Evolutionary conservation across 2,113 vertebrate genomes (phyloP), one percentile per base, ranked within the genome.

Genomic region (Boleophthalmus pectinirostris): DNA sequence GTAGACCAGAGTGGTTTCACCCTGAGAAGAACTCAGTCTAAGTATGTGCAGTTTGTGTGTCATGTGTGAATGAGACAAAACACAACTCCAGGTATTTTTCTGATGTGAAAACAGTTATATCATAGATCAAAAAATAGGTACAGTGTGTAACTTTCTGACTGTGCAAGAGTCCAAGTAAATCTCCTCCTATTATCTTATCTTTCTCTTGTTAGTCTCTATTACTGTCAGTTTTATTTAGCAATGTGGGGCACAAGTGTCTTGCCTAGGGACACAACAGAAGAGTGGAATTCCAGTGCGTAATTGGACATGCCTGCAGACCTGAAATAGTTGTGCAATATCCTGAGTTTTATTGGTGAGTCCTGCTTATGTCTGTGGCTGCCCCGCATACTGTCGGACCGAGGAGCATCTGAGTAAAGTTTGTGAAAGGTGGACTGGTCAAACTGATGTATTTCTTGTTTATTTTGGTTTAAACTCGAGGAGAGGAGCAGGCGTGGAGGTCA

Each of bases 381-480:
- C 4, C 15, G 45, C 18, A 51, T 46, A 15, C 14, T 5, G 38
- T 69, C 46, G 20, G 56, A 69, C 20, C 5, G 64, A 25, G 63
- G 65, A 20, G 9, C 24, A 1, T 7, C 60, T 77, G 29, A 68
- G 61, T 54, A 69, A 54, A 69, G 77, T 74, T 54, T 74, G 73
- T 79, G 79, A 86, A 70, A 68, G 68, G 18, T 29, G 70, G 61
- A 51, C 69, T 53, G 72, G 20, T 78, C 61, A 46, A 24, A 66
- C 72, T 57, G 65, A 74, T 74, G 85, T 68, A 70, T 84, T 66
- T 81, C 78, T 71, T 90, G 84, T 90, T 88, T 82, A 68, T 85
- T 82, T 87, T 76, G 80, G 84, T 85, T 69, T 80, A 43, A 43
- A 11, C 38, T 43, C 38, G 38, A 43, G 10, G 7, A 43, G 38